Percentiles rank a stretch among this genome's conserved stretches.
These are phyloP conservation scores for Lepidonotus clava DNA, from an alignment of 2,888 invertebrate species.

Conservation along the genomic window DNA sequence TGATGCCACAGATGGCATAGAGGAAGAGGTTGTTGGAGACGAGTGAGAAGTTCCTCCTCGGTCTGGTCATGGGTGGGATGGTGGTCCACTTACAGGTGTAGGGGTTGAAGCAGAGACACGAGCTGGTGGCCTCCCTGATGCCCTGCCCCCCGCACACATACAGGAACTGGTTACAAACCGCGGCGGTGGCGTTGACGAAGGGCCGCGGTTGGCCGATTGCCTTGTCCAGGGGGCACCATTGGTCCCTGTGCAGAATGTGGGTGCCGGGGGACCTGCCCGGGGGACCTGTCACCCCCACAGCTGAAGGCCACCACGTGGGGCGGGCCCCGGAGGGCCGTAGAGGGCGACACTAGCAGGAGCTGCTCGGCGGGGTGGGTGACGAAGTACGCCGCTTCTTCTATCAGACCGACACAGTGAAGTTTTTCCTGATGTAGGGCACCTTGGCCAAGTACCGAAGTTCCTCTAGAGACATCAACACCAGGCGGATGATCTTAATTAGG, in stretches of 20 bases:
- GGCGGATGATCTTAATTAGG: slow-evolving; percentile 44
- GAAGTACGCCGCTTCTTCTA: slow-evolving; percentile 37
- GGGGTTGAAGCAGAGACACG: slow-evolving; percentile 52
- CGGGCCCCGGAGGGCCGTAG: neutral
- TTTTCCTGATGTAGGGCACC: slow-evolving; percentile 24
- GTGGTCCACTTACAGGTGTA: slow-evolving; percentile 27
- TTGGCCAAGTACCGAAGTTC: slow-evolving; percentile 36
- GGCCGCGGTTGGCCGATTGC: slow-evolving; percentile 47
- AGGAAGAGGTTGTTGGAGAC: neutral
- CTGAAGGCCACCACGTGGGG: slow-evolving; percentile 35
- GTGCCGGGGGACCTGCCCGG: neutral
- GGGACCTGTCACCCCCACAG: neutral
- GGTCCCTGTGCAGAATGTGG: slow-evolving; percentile 13
- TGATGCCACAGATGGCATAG: slow-evolving; percentile 56
- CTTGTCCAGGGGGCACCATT: slow-evolving; percentile 44
- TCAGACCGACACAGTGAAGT: neutral
- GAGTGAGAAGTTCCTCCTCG: slow-evolving; percentile 45
- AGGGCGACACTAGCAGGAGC: neutral
- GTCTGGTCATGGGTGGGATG: slow-evolving; percentile 4
- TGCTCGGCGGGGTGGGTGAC: neutral
- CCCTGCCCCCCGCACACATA: slow-evolving; percentile 55
- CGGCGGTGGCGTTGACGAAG: slow-evolving; percentile 34
- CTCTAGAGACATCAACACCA: slow-evolving; percentile 28
- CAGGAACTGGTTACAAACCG: slow-evolving; percentile 49
- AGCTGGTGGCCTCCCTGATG: neutral